phyloP scores from a whole-genome alignment of 2,797 vertebrate genomes.

The Menidia menidia region DNA sequence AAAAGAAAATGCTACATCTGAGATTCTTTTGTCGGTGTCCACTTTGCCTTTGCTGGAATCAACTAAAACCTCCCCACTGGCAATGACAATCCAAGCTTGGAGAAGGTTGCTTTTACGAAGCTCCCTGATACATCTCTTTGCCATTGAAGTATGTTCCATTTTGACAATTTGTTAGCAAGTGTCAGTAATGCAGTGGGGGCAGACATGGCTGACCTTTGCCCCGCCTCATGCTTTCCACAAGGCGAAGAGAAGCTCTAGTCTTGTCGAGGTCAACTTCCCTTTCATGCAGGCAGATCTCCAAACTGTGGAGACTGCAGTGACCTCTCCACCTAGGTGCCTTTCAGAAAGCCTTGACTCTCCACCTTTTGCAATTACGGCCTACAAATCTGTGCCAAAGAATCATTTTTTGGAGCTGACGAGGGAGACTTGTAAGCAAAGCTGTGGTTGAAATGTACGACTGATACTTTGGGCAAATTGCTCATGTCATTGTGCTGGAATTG shows the following conservation, averaged over 20 bases:
- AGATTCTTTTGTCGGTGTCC: slow-evolving; percentile 34
- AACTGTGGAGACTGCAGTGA: slow-evolving; percentile 67
- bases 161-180: slow-evolving; percentile 75
- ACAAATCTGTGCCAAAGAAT: slow-evolving; percentile 44
- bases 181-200: slow-evolving; percentile 62
- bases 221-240: slow-evolving; percentile 66
- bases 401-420: slow-evolving; percentile 57
- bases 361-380: slow-evolving; percentile 67
- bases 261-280: slow-evolving; percentile 74
- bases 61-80: slow-evolving; percentile 49
- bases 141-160: slow-evolving; percentile 59
- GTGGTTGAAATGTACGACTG: slow-evolving; percentile 64
- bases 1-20: slow-evolving; percentile 3
- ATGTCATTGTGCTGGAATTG: slow-evolving; percentile 66
- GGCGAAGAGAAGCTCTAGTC: slow-evolving; percentile 63
- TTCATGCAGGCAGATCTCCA: slow-evolving; percentile 72
- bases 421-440: slow-evolving; percentile 63
- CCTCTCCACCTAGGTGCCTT: slow-evolving; percentile 55
- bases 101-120: slow-evolving; percentile 46
- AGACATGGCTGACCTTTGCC: slow-evolving; percentile 63
- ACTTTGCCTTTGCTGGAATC: slow-evolving; percentile 31
- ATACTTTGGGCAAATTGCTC: slow-evolving; percentile 76
- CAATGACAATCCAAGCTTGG: slow-evolving; percentile 56
- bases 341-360: slow-evolving; percentile 48
- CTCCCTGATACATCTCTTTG: slow-evolving; percentile 64